Conservation (phyloP, 2,797 vertebrate genomes). For the Amblyopsis hoosieri region DNA sequence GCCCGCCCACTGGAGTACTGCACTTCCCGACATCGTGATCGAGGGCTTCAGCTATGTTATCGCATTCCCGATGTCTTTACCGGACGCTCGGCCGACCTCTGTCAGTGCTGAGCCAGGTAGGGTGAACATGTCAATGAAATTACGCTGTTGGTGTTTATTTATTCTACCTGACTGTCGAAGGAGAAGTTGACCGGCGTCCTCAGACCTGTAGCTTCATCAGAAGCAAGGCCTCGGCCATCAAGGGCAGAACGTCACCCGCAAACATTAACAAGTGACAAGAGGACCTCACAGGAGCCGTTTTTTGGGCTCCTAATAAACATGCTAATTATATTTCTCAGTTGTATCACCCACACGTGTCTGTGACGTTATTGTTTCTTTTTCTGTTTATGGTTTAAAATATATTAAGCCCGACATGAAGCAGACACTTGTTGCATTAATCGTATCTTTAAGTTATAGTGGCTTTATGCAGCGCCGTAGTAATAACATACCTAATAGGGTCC, state of each 20-base stretch:
- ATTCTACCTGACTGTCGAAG: background rate
- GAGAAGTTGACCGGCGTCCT: background rate
- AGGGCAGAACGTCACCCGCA: slow-evolving; percentile 31
- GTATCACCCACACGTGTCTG: background rate
- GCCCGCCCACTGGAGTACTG: background rate
- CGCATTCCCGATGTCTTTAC: slow-evolving; percentile 75
- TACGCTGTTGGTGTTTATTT: background rate
- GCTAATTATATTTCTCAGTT: background rate
- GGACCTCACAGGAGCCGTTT: background rate
- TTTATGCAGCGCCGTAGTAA: background rate
- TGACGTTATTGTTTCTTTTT: no score
- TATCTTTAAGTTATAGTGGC: background rate
- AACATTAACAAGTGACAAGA: background rate
- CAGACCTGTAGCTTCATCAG: slow-evolving; percentile 19
- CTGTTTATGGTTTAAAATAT: no score
- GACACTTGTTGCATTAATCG: background rate
- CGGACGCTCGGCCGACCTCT: slow-evolving; percentile 80
- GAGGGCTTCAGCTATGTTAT: slow-evolving; percentile 68
- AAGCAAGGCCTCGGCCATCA: slow-evolving; percentile 43
- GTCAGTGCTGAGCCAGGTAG: slow-evolving; percentile 80
- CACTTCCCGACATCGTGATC: slow-evolving; percentile 6
- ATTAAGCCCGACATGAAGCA: background rate
- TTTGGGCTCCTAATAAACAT: background rate
- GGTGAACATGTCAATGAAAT: slow-evolving; percentile 3
- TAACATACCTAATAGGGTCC: no score